Percentiles rank a stretch among this genome's conserved stretches.
Evolutionary conservation across 2,113 vertebrate species (phyloP).

Genomic region (Serilophus lunatus): DNA sequence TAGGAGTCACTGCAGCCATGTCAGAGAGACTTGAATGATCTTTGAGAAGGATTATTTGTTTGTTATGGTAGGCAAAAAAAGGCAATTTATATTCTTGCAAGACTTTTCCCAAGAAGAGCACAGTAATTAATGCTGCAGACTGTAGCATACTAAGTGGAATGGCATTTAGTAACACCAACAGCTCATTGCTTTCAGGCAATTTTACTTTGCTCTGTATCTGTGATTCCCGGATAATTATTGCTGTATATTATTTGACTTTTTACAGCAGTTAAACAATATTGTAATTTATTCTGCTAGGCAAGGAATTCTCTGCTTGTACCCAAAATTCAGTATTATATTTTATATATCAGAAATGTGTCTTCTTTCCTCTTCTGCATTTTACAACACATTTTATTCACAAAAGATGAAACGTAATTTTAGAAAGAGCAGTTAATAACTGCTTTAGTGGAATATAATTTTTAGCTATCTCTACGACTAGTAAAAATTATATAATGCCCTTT

Average conservation of each 20-base stretch:
- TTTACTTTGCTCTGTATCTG: neutral
- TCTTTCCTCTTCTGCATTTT: neutral
- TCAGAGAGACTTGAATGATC: neutral
- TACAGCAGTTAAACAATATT: neutral
- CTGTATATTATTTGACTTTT: neutral
- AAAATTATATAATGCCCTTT: neutral
- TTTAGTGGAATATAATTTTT: neutral
- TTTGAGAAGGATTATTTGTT: slow-evolving; percentile 28
- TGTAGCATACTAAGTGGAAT: neutral
- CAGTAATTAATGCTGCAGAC: neutral
- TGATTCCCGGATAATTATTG: neutral
- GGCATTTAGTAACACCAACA: neutral
- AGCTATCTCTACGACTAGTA: neutral
- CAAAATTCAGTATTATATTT: neutral
- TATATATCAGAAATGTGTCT: neutral
- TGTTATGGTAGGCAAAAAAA: neutral
- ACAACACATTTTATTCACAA: neutral
- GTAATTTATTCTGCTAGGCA: neutral
- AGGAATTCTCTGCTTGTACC: neutral
- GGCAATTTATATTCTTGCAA: slow-evolving; percentile 10
- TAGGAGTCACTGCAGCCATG: neutral
- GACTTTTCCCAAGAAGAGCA: neutral
- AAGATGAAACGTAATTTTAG: neutral
- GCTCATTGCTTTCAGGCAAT: neutral
- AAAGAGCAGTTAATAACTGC: neutral